Evolutionary conservation across 2,113 vertebrate genomes (phyloP), one percentile per base, ranked within the genome.

Genomic region (Grantiella picta): DNA sequence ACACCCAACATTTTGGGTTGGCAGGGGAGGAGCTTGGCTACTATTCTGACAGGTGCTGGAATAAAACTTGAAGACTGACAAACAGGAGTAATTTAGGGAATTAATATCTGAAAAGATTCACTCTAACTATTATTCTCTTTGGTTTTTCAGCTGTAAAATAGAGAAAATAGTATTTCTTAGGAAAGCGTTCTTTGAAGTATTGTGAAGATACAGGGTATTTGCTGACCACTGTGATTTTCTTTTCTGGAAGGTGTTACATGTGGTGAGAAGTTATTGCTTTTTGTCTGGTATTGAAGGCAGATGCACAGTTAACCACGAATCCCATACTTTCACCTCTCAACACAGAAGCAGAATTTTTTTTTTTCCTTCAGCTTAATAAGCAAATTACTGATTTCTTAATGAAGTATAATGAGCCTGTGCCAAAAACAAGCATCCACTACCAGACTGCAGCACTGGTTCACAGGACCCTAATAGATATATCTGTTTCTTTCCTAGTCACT

Each of bases 281-380:
- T 60, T 77, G 66, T 94, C 69, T 97, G 75, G 89, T 90, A 82
- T 81, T 36, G 6, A 92, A 97, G 92, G 89, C 87, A 97, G 81
- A 81, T 87, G 91, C 57, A 59, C 57, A 89, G 61, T 89, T 91
- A 91, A 91, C 85, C 5, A 87, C 10, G 21, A 70, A 81, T 72
- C 69, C 15, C 9, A 11, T 68, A n/a, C 54, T 90, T 96, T 81
- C 78, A 92, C 94, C 81, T 91, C 83, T 60, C 79, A 94, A 61
- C 8, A 36, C 71, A 93, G 50, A 93, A 82, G 29, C 28, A 91
- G 82, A 84, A 80, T 96, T 92, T 92, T 96, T 92, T 92, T 82
- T 45, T 92, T 96, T 72, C 42, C 40, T 85, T 96, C 69, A 89
- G 49, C 35, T 53, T 38, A 95, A 94, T 72, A 77, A 66, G 47